Base-by-base conservation (phyloP, 1,140 invertebrate species). In the Lordiphosa stackelbergi region DNA sequence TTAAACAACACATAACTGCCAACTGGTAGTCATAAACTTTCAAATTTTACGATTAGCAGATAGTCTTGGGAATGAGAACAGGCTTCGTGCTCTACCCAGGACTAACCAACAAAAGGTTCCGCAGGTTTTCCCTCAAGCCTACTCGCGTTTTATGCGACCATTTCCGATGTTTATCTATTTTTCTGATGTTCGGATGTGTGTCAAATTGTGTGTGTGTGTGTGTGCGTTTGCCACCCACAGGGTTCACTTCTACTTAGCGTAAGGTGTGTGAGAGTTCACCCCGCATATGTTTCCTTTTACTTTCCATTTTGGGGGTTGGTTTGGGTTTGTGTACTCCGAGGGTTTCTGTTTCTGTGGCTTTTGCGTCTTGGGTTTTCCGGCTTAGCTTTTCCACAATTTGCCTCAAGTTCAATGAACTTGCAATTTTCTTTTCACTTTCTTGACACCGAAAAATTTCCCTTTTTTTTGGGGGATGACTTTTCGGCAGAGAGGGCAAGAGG, bases 381-480 rank as follows among this genome's bases (percentile, higher is more conserved):
- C 58, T 77, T 55, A 48, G 52, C 68, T 71, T 71, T 75, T 45
- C 13, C 55, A 46, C 59, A 31, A 31, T 45, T 13, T 7, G 12
- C 19, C 16, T 36, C 47, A 45, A 63, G 73, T 75, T 75, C 73
- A 75, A 43, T 74, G 73, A 75, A 66, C 73, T 71, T 71, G 63
- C 58, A 45, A 55, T 71, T 77, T 72, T 60, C 73, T 38, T 77
- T 77, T 77, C 63, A 66, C 52, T 71, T 77, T 77, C 73, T 68
- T 72, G 41, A 66, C 52, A 60, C 43, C 7, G 10, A 41, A 28
- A 59, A 77, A 55, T 68, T 68, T 63, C 62, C 48, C 42, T 57
- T 54, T 40, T 40, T 5, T 5, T 16, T 12, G 36, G 36, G 53
- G 59, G 63, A 34, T 54, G 42, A 31, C n/a, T 49, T 28, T 38